phyloP scores from a whole-genome alignment of 2,113 vertebrate genomes.

The Onychorhynchus coronatus region DNA sequence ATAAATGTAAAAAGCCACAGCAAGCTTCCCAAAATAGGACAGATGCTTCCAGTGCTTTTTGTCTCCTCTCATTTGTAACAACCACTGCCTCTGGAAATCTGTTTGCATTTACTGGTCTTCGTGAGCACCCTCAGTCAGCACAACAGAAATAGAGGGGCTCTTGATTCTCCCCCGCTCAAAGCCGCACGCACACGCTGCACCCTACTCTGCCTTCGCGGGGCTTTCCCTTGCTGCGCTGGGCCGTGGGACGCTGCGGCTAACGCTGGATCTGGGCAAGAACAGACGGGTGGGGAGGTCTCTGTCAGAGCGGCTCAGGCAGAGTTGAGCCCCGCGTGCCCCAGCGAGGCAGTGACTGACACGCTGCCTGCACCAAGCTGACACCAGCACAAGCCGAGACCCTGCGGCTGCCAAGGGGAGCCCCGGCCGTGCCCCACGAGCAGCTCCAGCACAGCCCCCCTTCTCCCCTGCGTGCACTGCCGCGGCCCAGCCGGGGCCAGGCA shows the following conservation, averaged over 20 bases:
- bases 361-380: not conserved
- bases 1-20: not conserved
- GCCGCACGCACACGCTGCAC: not conserved
- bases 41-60: not conserved
- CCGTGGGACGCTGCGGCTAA: not conserved
- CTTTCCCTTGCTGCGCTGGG: not conserved
- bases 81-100: not conserved
- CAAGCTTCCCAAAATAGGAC: conserved; percentile 27
- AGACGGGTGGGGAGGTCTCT: not conserved
- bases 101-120: not conserved
- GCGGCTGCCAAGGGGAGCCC: not conserved
- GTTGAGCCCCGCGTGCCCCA: not conserved
- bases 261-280: not conserved
- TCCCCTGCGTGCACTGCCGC: not conserved
- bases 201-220: not conserved
- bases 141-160: not conserved
- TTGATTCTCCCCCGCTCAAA: not conserved
- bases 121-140: not conserved
- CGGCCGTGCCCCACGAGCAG: not conserved
- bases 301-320: not conserved
- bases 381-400: not conserved
- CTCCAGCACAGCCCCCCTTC: not conserved
- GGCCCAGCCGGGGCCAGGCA: not conserved
- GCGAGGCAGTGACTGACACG: conserved; percentile 18
- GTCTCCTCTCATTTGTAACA: not conserved